Percentiles rank a stretch among this genome's conserved stretches.
These are phyloP conservation scores for Osmerus eperlanus DNA, from an alignment of 2,113 vertebrate genomes.

Conservation along the genomic window DNA sequence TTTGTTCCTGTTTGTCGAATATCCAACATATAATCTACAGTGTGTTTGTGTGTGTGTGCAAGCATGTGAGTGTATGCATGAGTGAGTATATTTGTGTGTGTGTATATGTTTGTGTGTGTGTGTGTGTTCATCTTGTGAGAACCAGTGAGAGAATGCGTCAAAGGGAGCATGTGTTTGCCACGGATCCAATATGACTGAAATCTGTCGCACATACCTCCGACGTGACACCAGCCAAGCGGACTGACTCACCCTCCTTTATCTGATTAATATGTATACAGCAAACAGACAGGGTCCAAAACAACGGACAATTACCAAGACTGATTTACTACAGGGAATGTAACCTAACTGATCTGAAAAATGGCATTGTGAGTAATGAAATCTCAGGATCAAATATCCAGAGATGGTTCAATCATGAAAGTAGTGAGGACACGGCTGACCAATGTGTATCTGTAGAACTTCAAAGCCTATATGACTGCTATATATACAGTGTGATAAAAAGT, in stretches of 20 bases:
- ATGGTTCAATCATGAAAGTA: not conserved
- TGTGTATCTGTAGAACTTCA: too few relatives aligned
- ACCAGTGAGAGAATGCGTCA: conserved; percentile 63
- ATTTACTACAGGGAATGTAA: conserved; percentile 3
- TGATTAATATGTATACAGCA: conserved; percentile 54
- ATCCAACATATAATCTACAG: too few relatives aligned
- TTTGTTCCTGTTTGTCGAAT: too few relatives aligned
- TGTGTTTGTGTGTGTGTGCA: conserved; percentile 19
- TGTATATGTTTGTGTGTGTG: conserved; percentile 8
- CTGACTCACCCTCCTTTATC: conserved; percentile 57
- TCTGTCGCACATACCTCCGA: conserved; percentile 64
- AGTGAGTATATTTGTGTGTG: not conserved
- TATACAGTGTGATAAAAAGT: conserved; percentile 5
- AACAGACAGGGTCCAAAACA: conserved; percentile 35
- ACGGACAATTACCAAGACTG: conserved; percentile 5
- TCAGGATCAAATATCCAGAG: not conserved
- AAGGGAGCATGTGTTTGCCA: conserved; percentile 67
- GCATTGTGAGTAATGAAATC: not conserved
- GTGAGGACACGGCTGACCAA: too few relatives aligned
- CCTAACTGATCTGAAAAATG: not conserved
- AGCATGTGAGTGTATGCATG: too few relatives aligned
- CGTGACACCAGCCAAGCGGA: conserved; percentile 54
- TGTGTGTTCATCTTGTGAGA: conserved; percentile 46
- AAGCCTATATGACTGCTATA: conserved; percentile 2
- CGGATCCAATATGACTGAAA: conserved; percentile 68